Base-by-base conservation (phyloP, 1,140 invertebrate genomes). In the Popillia japonica region DNA sequence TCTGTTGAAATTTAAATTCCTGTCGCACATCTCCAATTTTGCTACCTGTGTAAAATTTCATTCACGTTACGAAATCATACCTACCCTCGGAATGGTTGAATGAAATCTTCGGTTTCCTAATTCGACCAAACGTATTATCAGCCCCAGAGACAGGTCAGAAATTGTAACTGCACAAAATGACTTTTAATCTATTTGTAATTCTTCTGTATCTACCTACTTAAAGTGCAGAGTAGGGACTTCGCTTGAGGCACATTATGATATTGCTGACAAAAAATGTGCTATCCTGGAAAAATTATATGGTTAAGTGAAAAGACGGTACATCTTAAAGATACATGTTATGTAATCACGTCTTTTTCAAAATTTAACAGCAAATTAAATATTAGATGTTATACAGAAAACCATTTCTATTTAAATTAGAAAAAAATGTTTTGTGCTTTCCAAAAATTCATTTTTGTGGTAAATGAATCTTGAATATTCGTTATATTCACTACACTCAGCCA, bases 151-250 rank as follows among this genome's bases (percentile, higher is more conserved):
- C 61, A 68, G 61, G 61, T 34, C 22, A 34, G 22, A 68, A 27
- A 27, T 68, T 34, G 61, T 68, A 68, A 68, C 61, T 27, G 27
- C 17, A 10, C 61, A 23, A 68, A 68, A 68, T 68, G 20, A 68
- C 61, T 68, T 14, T 68, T 68, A 68, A 68, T 68, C 61, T 68
- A 34, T 68, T 68, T 68, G 17, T 68, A 68, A 68, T 68, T 7
- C 11, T 7, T 68, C 22, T 6, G 7, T 20, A 8, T 61, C 59
- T 20, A 61, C 9, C 20, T 17, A 61, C 20, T 10, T 34, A 23
- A 8, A 68, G 8, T 68, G 61, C 4, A 20, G 22, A 68, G 27
- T 34, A 34, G 61, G 27, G 10, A 23, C 27, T 27, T 68, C 27
- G 2, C 61, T 68, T 23, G 0, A 27, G 61, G 61, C 23, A 8